A percentile compares a stretch with the other conserved stretches of the same genome.
These are phyloP conservation scores for Crypturellus undulatus DNA, from an alignment of 2,113 vertebrate genomes.

Conservation along the genomic window DNA sequence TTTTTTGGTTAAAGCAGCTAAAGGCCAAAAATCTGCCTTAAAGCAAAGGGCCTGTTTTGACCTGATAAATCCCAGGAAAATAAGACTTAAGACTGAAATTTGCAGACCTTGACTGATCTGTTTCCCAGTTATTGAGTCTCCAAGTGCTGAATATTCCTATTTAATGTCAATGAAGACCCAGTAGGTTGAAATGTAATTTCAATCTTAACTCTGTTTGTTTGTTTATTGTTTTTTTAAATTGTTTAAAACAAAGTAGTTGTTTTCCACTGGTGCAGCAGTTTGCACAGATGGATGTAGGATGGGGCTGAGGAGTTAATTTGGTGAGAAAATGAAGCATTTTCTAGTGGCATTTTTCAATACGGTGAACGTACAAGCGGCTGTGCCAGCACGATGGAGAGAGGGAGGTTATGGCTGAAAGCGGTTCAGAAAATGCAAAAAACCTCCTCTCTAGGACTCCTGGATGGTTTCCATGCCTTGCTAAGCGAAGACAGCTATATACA, in stretches of 20 bases:
- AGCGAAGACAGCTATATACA: not conserved
- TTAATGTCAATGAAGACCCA: not conserved
- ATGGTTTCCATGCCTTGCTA: not conserved
- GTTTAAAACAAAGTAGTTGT: not conserved
- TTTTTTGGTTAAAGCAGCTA: not conserved
- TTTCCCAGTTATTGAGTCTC: not conserved
- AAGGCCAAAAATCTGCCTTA: not conserved
- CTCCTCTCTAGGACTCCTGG: not conserved
- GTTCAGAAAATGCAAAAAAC: not conserved
- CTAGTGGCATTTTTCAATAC: not conserved
- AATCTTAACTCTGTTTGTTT: not conserved
- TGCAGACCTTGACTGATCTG: not conserved
- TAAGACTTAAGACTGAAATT: not conserved
- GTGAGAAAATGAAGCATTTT: fast-evolving
- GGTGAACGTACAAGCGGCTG: fast-evolving
- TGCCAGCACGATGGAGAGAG: not conserved
- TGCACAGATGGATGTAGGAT: not conserved
- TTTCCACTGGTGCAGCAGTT: not conserved
- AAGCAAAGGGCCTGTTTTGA: not conserved
- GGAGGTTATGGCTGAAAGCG: not conserved
- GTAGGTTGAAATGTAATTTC: not conserved
- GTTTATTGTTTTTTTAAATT: too few relatives aligned
- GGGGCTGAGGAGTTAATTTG: not conserved
- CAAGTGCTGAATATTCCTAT: not conserved
- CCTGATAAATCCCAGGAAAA: not conserved